Percentiles rank a stretch among this genome's conserved stretches.
Conservation (phyloP, 1,140 invertebrate genomes). For the Drosophila ohnishii region DNA sequence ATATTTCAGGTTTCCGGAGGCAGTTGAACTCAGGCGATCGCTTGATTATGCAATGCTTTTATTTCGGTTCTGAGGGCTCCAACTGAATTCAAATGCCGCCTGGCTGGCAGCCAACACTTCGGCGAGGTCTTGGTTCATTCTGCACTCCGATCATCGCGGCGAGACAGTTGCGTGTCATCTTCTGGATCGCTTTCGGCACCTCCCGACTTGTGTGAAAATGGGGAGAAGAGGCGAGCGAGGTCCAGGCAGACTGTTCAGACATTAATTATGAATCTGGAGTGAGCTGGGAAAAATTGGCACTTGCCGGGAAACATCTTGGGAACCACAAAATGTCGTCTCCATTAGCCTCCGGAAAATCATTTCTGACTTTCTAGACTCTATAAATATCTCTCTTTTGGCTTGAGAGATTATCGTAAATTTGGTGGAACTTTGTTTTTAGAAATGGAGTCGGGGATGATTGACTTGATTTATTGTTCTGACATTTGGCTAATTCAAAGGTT, state of each 20-base stretch:
- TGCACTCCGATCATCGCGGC: constrained; percentile 32
- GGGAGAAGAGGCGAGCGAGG: background rate
- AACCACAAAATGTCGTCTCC: constrained; percentile 75
- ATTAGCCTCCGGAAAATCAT: constrained; percentile 61
- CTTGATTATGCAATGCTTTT: constrained; percentile 62
- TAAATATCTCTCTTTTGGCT: constrained; percentile 45
- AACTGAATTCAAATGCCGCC: constrained; percentile 42
- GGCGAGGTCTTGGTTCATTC: constrained; percentile 20
- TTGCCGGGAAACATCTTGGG: constrained; percentile 44
- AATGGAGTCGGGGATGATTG: constrained; percentile 25
- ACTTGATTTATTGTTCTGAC: constrained; percentile 72
- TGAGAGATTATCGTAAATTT: constrained; percentile 67
- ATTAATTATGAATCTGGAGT: constrained; percentile 76
- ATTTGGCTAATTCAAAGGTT: constrained; percentile 67
- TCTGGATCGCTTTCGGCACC: constrained; percentile 69
- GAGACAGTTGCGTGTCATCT: constrained; percentile 57
- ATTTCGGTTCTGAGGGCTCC: constrained; percentile 37
- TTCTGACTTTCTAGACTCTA: constrained; percentile 8
- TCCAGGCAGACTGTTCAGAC: constrained; percentile 27
- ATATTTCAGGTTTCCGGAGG: constrained; percentile 9
- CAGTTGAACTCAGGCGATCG: constrained; percentile 53
- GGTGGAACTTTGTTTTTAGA: constrained; percentile 57
- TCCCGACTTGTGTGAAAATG: constrained; percentile 22
- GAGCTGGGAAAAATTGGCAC: constrained; percentile 62
- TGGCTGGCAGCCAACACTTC: constrained; percentile 42